Base-by-base conservation (phyloP, 1,140 invertebrate species). In the Caerostris extrusa region DNA sequence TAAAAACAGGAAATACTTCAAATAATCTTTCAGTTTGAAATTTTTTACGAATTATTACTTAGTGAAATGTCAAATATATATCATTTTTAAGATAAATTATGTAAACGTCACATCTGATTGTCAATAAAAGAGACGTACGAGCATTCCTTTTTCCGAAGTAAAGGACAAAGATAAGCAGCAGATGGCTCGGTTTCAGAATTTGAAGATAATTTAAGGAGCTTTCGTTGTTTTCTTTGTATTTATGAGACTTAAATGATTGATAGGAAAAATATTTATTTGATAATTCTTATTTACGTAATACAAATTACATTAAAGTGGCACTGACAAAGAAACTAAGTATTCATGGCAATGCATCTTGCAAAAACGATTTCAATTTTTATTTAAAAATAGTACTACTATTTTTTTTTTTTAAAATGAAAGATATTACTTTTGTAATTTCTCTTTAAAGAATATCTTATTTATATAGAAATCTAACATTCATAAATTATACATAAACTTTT, bases 201-300 rank as follows among this genome's bases (percentile, higher is more conserved):
- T 58, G n/a, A 1, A 58, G 56, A 83, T 83, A 77, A 77, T 77
- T 77, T 77, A 77, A 77, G 71, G 71, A 77, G 82, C 82, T 53
- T 83, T 77, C 57, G 82, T 83, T 83, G 56, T 58, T 57, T 83
- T 83, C 82, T 83, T 56, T 83, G 5, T 77, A 77, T 77, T 77
- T 77, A 77, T 14, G 71, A 77, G 34, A 34, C 19, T 50, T 77
- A 77, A 53, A 3, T 77, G 50, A 77, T 77, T 77, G 71, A 10
- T 5, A 3, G 53, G 71, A 77, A 34, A 77, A 77, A 77, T 77
- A 77, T 77, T 77, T 77, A 19, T 77, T 77, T 77, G 71, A 77
- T 34, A 77, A 77, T 10, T 77, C 19, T 53, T 77, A 77, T 34
- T 77, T 77, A 77, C 71, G 34, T 50, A 34, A 53, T 77, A 34